Percentiles rank a stretch among this genome's conserved stretches.
Evolutionary conservation across 2,797 vertebrate species (phyloP).

Genomic region (Hydrophis major): DNA sequence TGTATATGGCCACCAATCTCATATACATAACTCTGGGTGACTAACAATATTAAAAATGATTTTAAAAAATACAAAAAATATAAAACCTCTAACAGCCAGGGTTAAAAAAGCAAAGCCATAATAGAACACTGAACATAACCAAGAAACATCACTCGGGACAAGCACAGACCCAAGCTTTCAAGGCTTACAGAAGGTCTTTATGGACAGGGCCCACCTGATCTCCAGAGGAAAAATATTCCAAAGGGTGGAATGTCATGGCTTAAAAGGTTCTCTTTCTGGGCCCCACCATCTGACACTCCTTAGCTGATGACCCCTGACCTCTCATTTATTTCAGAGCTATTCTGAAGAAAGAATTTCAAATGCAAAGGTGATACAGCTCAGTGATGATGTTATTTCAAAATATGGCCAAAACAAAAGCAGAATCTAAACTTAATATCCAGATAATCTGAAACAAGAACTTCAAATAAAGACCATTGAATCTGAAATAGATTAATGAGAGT

Average conservation of each 20-base stretch:
- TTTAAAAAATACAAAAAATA: not conserved
- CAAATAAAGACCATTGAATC: not conserved
- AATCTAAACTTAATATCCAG: not conserved
- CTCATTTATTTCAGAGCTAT: not conserved
- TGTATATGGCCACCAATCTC: not conserved
- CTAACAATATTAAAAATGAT: not conserved
- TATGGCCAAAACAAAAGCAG: not conserved
- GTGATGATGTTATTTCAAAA: not conserved
- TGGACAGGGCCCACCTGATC: not conserved
- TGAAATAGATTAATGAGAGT: not conserved
- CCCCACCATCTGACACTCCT: not conserved
- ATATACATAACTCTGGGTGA: not conserved
- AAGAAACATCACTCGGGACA: not conserved
- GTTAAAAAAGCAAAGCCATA: not conserved
- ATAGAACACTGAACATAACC: not conserved
- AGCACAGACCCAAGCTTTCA: not conserved
- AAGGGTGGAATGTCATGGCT: not conserved
- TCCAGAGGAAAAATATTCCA: not conserved
- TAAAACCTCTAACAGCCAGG: not conserved
- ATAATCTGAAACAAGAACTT: not conserved
- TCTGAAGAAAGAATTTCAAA: not conserved
- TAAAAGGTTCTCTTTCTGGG: not conserved
- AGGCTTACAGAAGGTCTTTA: not conserved
- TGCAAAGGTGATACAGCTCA: not conserved
- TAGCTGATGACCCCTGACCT: not conserved